Base-by-base conservation (phyloP, 1,140 invertebrate species). In the Dufourea novaeangliae region DNA sequence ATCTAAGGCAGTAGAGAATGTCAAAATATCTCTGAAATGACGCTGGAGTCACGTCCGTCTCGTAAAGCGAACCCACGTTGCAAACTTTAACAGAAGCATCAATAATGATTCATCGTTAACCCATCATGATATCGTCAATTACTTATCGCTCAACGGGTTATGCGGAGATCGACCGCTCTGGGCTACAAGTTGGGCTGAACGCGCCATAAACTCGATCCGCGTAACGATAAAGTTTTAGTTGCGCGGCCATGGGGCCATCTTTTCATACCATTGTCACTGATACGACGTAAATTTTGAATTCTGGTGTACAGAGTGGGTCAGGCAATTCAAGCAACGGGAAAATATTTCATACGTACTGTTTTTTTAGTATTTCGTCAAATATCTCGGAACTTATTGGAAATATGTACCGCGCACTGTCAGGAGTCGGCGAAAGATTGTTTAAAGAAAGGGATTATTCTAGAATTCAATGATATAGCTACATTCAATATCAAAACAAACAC, bases 71-170 rank as follows among this genome's bases (percentile, higher is more conserved):
- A 29, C 5, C 14, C 27, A 32, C 1, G 7, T 57, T 27, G 54
- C 54, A 46, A 46, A 20, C 54, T 57, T 32, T 20, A 27, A 27
- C 34, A 54, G 11, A 52, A n/a, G 1, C 3, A 29, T 68, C 52
- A 68, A 75, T 68, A 59, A 57, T 64, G 61, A 73, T 75, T 57
- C 52, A 75, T 27, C 27, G 22, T 11, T 20, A 34, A 25, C 52
- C 29, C 34, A 54, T 46, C 29, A 46, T n/a, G 20, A 27, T 69
- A 59, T 34, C 54, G 8, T 27, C 29, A 34, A 57, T 75, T 68
- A 75, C 69, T 68, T 68, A 75, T 75, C 17, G 52, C 22, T 22
- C n/a, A 64, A 17, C 39, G 41, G 34, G 63, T 20, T 57, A 22
- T 54, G 39, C 6, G 6, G 52, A 39, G 64, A 20, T 37, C 34